Conservation (phyloP, 2,113 vertebrate genomes). For the Colius striatus region DNA sequence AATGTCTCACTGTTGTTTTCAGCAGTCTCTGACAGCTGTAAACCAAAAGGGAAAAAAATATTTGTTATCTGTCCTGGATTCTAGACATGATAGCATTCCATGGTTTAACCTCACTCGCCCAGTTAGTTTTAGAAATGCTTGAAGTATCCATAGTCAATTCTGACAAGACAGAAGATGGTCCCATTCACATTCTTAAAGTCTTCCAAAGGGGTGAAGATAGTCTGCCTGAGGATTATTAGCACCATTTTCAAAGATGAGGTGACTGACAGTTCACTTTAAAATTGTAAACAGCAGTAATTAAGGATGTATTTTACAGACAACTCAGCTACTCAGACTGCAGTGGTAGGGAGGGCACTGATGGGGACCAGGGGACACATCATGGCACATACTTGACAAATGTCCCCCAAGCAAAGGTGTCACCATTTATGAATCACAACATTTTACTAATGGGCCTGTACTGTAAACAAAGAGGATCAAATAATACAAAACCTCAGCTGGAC, state of each 20-base stretch:
- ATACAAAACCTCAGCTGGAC: neutral
- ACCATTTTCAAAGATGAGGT: neutral
- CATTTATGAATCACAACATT: neutral
- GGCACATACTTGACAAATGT: neutral
- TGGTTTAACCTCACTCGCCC: neutral
- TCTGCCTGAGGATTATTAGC: rapidly evolving
- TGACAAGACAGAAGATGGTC: neutral
- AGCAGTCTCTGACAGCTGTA: neutral
- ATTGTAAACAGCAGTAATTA: neutral
- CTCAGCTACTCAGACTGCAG: neutral
- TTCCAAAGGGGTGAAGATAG: neutral
- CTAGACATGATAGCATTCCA: neutral
- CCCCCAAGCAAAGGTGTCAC: neutral
- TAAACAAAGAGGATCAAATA: neutral
- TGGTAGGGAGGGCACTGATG: neutral
- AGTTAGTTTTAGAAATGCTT: neutral
- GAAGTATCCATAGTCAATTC: neutral
- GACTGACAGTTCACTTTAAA: neutral
- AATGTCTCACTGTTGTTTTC: neutral
- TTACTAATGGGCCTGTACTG: neutral
- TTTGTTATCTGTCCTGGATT: neutral
- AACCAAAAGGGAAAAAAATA: neutral
- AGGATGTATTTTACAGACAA: neutral
- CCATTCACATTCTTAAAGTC: neutral
- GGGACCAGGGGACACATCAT: neutral